Percentiles rank a stretch among this genome's conserved stretches.
phyloP scores from a whole-genome alignment of 2,113 vertebrate genomes.

The Conger conger region DNA sequence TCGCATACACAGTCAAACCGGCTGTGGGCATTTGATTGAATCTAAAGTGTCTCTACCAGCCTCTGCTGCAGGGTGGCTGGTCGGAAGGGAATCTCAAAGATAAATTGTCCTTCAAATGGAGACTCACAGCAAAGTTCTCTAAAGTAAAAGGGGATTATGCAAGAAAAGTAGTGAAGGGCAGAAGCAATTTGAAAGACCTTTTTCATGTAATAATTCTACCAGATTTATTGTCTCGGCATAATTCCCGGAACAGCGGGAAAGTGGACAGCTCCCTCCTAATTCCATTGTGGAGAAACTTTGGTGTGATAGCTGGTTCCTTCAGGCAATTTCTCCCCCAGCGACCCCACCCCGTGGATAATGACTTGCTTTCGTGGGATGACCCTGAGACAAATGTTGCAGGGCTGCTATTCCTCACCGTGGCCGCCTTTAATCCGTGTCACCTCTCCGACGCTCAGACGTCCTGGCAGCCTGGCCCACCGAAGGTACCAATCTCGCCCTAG shows the following conservation, averaged over 20 bases:
- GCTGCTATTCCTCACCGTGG: slow-evolving; percentile 36
- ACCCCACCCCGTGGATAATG: slow-evolving; percentile 34
- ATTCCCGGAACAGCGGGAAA: not conserved
- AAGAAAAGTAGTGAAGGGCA: not conserved
- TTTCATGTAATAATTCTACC: not conserved
- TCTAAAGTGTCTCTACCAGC: not conserved
- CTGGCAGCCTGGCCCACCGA: not conserved
- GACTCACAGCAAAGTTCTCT: not conserved
- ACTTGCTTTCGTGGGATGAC: slow-evolving; percentile 35
- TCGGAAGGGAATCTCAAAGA: not conserved
- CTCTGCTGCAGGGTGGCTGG: not conserved
- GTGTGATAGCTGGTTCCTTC: slow-evolving; percentile 36
- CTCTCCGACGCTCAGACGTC: not conserved
- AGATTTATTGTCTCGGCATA: not conserved
- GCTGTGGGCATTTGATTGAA: too few relatives aligned
- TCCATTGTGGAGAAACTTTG: slow-evolving; percentile 24
- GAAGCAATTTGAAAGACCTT: not conserved
- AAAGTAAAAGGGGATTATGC: not conserved
- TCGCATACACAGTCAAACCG: too few relatives aligned
- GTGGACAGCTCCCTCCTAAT: slow-evolving; percentile 2
- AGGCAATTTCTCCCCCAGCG: slow-evolving; percentile 36
- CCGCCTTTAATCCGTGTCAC: slow-evolving; percentile 29
- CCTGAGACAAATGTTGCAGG: slow-evolving; percentile 37
- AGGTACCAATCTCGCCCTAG: not conserved
- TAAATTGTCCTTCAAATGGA: slow-evolving; percentile 1